Evolutionary conservation across 2,113 vertebrate species (phyloP).

Genomic region (Pyxicephalus adspersus): DNA sequence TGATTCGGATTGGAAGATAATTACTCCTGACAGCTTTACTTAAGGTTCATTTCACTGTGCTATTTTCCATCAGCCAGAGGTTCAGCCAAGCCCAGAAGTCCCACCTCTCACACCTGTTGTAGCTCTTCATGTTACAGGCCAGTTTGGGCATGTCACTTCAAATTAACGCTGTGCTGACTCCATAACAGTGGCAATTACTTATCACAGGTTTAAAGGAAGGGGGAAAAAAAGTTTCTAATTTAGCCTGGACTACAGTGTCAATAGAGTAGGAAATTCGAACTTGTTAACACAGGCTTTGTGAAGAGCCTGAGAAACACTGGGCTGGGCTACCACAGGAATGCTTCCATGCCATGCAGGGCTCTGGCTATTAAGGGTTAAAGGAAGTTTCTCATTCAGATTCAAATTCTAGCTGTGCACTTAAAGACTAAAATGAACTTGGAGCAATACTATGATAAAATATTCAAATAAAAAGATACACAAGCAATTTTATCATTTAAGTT

Average conservation of each 20-base stretch:
- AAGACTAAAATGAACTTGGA: too few relatives aligned
- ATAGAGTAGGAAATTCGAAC: conserved; percentile 74
- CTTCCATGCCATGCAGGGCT: too few relatives aligned
- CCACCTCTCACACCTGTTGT: conserved; percentile 87
- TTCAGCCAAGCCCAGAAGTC: conserved; percentile 76
- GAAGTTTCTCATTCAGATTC: background rate
- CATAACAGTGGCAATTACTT: conserved; percentile 83
- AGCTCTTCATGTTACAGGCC: conserved; percentile 78
- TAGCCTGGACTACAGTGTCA: conserved; percentile 79
- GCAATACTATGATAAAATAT: too few relatives aligned
- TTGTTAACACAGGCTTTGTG: conserved; percentile 72
- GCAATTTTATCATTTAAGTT: too few relatives aligned
- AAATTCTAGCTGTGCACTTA: too few relatives aligned
- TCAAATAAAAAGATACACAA: too few relatives aligned
- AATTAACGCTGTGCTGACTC: conserved; percentile 76
- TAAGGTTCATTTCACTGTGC: conserved; percentile 88
- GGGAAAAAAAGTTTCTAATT: conserved; percentile 76
- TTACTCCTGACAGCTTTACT: conserved; percentile 96
- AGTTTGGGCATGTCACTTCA: conserved; percentile 78
- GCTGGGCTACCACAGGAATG: conserved; percentile 63
- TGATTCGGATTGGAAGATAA: conserved; percentile 81
- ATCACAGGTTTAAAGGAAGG: conserved; percentile 75
- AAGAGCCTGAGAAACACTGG: conserved; percentile 64
- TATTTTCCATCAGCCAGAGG: conserved; percentile 80
- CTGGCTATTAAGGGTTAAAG: background rate